These are phyloP conservation scores for Spicauda simplicius DNA, from an alignment of 2,888 invertebrate species.

Conservation along the genomic window DNA sequence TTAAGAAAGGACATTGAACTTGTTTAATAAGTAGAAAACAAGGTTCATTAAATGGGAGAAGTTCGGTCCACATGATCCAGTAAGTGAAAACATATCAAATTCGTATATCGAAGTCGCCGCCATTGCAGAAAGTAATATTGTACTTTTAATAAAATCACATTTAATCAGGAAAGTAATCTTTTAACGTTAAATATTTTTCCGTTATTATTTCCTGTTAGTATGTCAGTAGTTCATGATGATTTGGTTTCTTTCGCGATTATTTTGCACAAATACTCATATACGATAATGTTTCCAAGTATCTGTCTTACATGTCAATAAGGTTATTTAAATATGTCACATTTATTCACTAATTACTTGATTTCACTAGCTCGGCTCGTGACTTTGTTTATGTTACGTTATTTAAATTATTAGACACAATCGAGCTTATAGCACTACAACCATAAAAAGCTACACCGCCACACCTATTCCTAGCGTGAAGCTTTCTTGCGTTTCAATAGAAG, in stretches of 20 bases:
- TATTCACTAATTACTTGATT: too few relatives aligned
- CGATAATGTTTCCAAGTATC: not conserved
- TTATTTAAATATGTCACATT: not conserved
- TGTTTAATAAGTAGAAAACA: too few relatives aligned
- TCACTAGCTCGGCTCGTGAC: too few relatives aligned
- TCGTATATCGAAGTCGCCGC: not conserved
- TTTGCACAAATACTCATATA: not conserved
- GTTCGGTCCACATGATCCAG: not conserved
- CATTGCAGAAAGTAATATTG: not conserved
- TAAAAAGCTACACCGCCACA: too few relatives aligned
- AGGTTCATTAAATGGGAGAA: not conserved
- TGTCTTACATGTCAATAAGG: not conserved
- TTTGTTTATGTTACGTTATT: too few relatives aligned
- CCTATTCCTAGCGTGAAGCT: too few relatives aligned
- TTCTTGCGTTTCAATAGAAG: too few relatives aligned
- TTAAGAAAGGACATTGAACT: too few relatives aligned
- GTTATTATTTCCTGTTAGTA: slow-evolving; percentile 2
- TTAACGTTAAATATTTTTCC: slow-evolving; percentile 6
- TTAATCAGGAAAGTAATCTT: slow-evolving; percentile 7
- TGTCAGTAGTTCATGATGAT: slow-evolving; percentile 3
- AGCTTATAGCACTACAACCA: too few relatives aligned
- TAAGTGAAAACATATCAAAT: not conserved
- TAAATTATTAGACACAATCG: too few relatives aligned
- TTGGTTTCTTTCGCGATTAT: not conserved
- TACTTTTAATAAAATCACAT: slow-evolving; percentile 2